These are phyloP conservation scores for Lamprologus tigripictilis DNA, from an alignment of 2,113 vertebrate genomes.

Conservation along the genomic window DNA sequence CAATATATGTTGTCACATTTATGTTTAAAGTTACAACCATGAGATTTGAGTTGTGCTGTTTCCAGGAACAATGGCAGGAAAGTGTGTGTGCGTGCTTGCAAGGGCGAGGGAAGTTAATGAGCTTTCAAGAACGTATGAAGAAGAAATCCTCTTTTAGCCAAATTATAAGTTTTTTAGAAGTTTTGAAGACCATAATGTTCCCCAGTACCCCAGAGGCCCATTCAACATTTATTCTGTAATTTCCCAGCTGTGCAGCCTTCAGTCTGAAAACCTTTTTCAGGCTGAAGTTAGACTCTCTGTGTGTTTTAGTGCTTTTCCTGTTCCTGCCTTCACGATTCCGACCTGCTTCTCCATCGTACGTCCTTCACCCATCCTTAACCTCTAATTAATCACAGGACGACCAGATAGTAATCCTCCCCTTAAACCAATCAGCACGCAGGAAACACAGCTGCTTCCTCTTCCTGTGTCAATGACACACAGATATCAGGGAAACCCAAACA, in stretches of 20 bases:
- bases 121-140: neutral
- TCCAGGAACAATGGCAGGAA: slow-evolving; percentile 1
- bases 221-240: slow-evolving; percentile 41
- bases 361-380: neutral
- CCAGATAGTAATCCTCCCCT: slow-evolving; percentile 9
- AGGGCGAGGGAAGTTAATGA: neutral
- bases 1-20: neutral
- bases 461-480: slow-evolving; percentile 3
- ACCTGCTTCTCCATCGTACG: neutral
- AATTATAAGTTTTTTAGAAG: neutral
- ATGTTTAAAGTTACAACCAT: neutral
- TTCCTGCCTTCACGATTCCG: neutral
- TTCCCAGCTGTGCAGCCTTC: slow-evolving; percentile 8
- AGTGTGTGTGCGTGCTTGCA: neutral
- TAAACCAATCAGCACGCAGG: slow-evolving; percentile 42
- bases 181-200: neutral
- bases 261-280: neutral
- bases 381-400: neutral
- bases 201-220: slow-evolving; percentile 1
- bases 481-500: neutral
- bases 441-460: slow-evolving; percentile 54
- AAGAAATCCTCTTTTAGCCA: neutral
- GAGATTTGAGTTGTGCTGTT: neutral
- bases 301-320: neutral
- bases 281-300: neutral